Base-by-base conservation (phyloP, 2,888 invertebrate genomes). In the Sminthurides aquaticus region DNA sequence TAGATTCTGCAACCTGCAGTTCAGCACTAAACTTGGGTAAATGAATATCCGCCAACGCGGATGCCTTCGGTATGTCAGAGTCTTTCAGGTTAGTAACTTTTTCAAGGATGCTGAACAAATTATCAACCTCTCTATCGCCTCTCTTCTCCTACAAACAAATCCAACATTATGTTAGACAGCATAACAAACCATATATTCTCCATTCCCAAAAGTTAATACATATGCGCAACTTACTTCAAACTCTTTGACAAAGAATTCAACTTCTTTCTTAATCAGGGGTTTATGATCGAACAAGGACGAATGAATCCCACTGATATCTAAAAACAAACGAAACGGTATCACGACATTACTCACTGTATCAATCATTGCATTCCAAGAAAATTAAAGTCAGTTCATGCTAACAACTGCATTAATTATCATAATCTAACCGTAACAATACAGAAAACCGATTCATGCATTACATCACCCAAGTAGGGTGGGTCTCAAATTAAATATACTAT, bases 271-370 rank as follows among this genome's bases (percentile, higher is more conserved):
- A 66, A 92, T 78, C 78, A 92, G 90, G 43, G 90, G 89, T 70
- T 87, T 85, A 77, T 93, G 93, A 79, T 93, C 91, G 80, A 93
- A 90, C 66, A 93, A 81, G 77, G 92, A 84, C 75, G 85, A 84
- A 86, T 91, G 91, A 78, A 91, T 86, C 80, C 89, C 89, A 70
- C 86, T 85, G 74, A 87, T 83, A 83, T 90, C 92, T 93, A 78
- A n/a, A n/a, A n/a, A n/a, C n/a, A n/a, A n/a, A n/a, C n/a, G n/a
- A 20, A 68, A 65, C 3, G 20, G n/a, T n/a, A n/a, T n/a, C n/a
- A n/a, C n/a, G n/a, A n/a, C n/a, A n/a, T n/a, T n/a, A n/a, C n/a
- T n/a, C n/a, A n/a, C n/a, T n/a, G n/a, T n/a, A n/a, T n/a, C n/a
- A n/a, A n/a, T n/a, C n/a, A n/a, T n/a, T n/a, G n/a, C n/a, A n/a